A percentile compares a stretch with the other conserved stretches of the same genome.
These are phyloP conservation scores for Hormiphora californensis DNA, from an alignment of 37 sponge, comb jelly and placozoan genomes.

Conservation along the genomic window DNA sequence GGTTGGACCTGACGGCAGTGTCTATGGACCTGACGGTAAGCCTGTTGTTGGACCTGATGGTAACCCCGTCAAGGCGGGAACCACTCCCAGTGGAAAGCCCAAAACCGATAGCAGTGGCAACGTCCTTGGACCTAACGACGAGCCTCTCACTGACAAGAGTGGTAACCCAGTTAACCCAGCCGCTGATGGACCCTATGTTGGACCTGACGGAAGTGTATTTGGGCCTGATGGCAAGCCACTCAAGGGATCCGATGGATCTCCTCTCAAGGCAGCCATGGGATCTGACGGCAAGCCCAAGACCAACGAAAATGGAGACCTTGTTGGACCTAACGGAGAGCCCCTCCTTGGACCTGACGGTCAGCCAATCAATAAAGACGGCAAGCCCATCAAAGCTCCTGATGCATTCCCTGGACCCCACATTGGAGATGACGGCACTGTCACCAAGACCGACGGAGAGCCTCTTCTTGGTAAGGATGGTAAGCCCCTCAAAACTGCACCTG, in stretches of 20 bases:
- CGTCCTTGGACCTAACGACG: constrained; percentile 25
- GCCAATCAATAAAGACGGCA: not conserved
- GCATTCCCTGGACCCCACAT: constrained; percentile 44
- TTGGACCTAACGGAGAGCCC: constrained; percentile 25
- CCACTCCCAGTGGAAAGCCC: not conserved
- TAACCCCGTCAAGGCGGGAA: constrained; percentile 21
- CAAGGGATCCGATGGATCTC: constrained; percentile 11
- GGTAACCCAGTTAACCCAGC: not conserved
- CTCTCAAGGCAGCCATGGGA: constrained; percentile 13
- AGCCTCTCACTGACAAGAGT: constrained; percentile 32
- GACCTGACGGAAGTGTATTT: constrained; percentile 21
- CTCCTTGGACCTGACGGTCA: not conserved
- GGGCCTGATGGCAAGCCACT: constrained; percentile 50
- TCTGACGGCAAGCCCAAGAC: constrained; percentile 34
- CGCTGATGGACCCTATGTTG: constrained; percentile 29
- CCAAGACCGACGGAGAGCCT: constrained; percentile 30
- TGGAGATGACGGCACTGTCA: constrained; percentile 51
- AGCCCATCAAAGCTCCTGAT: constrained; percentile 40
- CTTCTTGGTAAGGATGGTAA: constrained; percentile 39
- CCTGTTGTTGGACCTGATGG: constrained; percentile 20
- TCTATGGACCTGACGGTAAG: constrained; percentile 52
- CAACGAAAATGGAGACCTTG: constrained; percentile 10
- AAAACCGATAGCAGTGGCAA: not conserved
- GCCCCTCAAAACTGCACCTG: constrained; percentile 42
- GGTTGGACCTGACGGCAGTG: constrained; percentile 46